Base-by-base conservation (phyloP, 2,888 invertebrate genomes). In the Crossocerus cetratus region DNA sequence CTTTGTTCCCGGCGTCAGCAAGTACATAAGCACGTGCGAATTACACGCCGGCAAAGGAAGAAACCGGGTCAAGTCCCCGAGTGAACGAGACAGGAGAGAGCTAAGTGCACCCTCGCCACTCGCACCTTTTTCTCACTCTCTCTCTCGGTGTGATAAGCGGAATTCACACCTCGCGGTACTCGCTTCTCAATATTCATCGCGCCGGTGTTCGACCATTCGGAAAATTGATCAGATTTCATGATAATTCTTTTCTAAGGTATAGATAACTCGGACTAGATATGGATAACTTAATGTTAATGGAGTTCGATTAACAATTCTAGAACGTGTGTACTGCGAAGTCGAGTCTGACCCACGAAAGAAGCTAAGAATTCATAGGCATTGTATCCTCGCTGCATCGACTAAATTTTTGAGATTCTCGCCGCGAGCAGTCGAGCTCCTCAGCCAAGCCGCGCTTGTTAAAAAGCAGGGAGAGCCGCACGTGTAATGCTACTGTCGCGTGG, bases 1-100 rank as follows among this genome's bases (percentile, higher is more conserved):
- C 20, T 62, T 49, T 62, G 42, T 67, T 57, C 62, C 21, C 42
- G 32, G 32, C 11, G 32, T n/a, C 14, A 3, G 42, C 42, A 11
- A 55, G 62, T 53, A 49, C 49, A 70, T 18, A 57, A 72, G 54
- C 63, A 63, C 54, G 23, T 23, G 49, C 22, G 62, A 54, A 62
- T 74, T 66, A 67, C 54, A 56, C 22, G 49, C 61, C 61, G 61
- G 18, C 53, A 49, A 32, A 13, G 65, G 58, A 11, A 53, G 45
- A 64, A 72, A 68, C 42, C 23, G 62, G 69, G 66, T 65, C 66
- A 57, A 22, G 55, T 55, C 14, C 53, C 53, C 5, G 57, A 60
- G 62, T 49, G 64, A 72, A 63, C 58, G 54, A 49, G 18, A 72
- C 55, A 44, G 56, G 57, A 63, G 54, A 53, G 64, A 57, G 69